Percentiles rank a stretch among this genome's conserved stretches.
phyloP scores from a whole-genome alignment of 2,113 vertebrate genomes.

The Numida meleagris region DNA sequence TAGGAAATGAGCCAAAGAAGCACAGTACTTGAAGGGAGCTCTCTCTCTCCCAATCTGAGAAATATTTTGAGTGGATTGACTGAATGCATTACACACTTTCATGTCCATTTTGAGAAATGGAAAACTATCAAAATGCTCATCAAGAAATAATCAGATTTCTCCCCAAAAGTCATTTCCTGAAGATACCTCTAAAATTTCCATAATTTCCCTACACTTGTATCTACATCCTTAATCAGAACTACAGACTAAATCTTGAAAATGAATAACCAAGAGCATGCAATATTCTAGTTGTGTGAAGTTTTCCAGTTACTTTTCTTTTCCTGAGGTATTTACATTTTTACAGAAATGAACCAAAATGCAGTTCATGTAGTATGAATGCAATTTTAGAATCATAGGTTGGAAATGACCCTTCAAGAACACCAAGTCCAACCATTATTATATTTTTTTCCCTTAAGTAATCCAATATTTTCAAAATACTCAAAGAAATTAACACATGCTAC shows the following conservation, averaged over 20 bases:
- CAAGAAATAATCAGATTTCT: background rate
- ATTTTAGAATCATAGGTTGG: background rate
- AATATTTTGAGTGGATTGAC: background rate
- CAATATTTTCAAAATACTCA: background rate
- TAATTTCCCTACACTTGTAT: background rate
- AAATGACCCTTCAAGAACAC: background rate
- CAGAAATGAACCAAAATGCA: background rate
- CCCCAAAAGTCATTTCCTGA: background rate
- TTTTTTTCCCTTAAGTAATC: background rate
- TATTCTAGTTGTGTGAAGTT: background rate
- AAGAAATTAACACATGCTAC: background rate
- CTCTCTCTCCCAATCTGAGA: background rate
- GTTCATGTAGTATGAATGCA: background rate
- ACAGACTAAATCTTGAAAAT: background rate
- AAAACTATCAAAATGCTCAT: background rate
- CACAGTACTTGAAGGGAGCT: background rate
- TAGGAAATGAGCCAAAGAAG: conserved; percentile 26
- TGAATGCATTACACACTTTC: background rate
- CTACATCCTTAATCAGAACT: background rate
- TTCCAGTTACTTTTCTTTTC: background rate
- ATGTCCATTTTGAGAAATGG: background rate
- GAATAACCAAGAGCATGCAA: background rate
- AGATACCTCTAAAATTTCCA: background rate
- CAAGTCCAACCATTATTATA: background rate
- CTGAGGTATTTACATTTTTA: background rate